These are phyloP conservation scores for Mixornis gularis DNA, from an alignment of 2,113 vertebrate species.

Conservation along the genomic window DNA sequence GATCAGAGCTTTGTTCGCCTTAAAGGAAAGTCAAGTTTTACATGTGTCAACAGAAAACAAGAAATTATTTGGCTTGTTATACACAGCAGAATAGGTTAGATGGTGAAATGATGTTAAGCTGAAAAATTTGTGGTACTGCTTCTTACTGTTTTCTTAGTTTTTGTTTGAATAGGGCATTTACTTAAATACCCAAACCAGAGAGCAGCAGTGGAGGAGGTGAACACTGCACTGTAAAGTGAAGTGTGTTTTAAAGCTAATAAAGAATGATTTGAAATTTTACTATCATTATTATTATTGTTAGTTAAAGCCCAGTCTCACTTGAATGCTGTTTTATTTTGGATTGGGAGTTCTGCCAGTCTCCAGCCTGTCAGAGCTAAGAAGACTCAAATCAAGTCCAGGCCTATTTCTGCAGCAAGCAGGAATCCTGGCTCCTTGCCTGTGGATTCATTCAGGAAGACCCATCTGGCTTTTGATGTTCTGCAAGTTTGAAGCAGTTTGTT, in stretches of 20 bases:
- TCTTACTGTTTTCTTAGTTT: background rate
- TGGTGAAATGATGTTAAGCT: background rate
- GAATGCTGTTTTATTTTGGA: constrained; percentile 70
- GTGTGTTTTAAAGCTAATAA: constrained; percentile 15
- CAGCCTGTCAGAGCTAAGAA: constrained; percentile 71
- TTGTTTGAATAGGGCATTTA: background rate
- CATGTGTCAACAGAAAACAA: background rate
- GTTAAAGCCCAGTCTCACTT: constrained; percentile 60
- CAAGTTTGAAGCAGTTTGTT: constrained; percentile 68
- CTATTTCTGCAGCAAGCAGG: constrained; percentile 69
- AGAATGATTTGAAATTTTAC: constrained; percentile 46
- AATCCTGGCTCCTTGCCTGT: constrained; percentile 68
- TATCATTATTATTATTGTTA: background rate
- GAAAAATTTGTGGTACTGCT: background rate
- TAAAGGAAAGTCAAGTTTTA: background rate
- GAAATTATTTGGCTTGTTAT: background rate
- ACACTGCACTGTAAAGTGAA: background rate
- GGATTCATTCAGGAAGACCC: constrained; percentile 67
- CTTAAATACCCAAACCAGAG: background rate
- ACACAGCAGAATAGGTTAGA: background rate
- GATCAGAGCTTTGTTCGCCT: background rate
- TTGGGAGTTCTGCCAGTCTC: constrained; percentile 66
- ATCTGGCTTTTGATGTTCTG: constrained; percentile 74
- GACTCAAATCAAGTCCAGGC: constrained; percentile 74
- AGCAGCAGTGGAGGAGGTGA: background rate